Evolutionary conservation across 2,888 invertebrate species (phyloP), one percentile per base, ranked within the genome.

Genomic region (Deilephila porcellus): DNA sequence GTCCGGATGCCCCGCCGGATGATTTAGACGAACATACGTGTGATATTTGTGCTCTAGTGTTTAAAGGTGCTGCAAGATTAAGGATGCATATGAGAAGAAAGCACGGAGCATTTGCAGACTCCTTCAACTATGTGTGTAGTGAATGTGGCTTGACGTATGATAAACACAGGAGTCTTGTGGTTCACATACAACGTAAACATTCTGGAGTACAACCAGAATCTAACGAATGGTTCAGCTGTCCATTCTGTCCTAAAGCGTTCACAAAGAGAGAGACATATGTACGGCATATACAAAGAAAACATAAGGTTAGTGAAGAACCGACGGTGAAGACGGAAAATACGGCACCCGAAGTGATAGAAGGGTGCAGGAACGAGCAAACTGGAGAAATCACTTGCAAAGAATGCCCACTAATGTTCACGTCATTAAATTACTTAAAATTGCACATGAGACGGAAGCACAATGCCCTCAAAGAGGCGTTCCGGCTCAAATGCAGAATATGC

Each of bases 381-480:
- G 93, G 93, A 0, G 93, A 94, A 75, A 85, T 93, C 0, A 84
- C 87, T 14, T 94, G 94, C 71, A 90, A 86, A 60, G 87, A 91
- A 76, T 94, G 94, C 63, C 90, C 92, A 29, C 79, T 92, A 71
- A 90, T 92, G 32, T 94, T 94, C 80, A 91, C 93, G 0, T 90
- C 91, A 0, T 71, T 91, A 0, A 92, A 89, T 77, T 93, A 87
- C 73, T 81, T 94, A 19, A 93, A 93, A 79, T 74, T 93, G 1
- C 94, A 94, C 70, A 92, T 94, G 93, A 86, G 93, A 74, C 79
- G 94, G 37, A 93, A 92, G 71, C 94, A 94, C 76, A 93, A 93
- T 52, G 92, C 90, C 0, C 79, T 92, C 45, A 86, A 84, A 72
- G 91, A 93, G 4, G 86, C 92, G 71, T 94, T 93, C 74, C 85